Conservation (phyloP, 1,140 invertebrate genomes). For the Aphis gossypii region DNA sequence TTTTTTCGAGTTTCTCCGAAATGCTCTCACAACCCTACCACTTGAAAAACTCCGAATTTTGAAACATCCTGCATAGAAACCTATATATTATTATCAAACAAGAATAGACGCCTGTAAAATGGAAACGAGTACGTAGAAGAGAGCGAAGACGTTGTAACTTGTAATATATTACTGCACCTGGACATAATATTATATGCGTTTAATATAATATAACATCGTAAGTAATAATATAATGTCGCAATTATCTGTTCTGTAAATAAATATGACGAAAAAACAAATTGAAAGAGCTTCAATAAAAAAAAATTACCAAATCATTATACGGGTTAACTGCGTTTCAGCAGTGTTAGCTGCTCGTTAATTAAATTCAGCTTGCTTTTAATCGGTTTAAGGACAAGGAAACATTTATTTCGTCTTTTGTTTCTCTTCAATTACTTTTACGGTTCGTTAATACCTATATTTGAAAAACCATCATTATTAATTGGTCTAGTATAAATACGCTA, state of each 20-base stretch:
- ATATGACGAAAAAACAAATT: neutral
- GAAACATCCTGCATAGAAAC: neutral
- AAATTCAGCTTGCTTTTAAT: neutral
- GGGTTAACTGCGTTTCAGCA: conserved; percentile 12
- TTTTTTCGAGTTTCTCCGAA: conserved; percentile 24
- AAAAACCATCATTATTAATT: neutral
- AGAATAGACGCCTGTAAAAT: conserved; percentile 10
- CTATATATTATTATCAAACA: neutral
- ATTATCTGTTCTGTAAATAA: conserved; percentile 2
- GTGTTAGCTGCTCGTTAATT: conserved; percentile 12
- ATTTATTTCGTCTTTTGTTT: conserved; percentile 21
- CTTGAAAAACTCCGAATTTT: conserved; percentile 21
- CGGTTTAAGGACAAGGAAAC: neutral
- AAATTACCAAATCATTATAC: conserved; percentile 31
- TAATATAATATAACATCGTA: neutral
- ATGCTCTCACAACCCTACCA: neutral
- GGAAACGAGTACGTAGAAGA: neutral
- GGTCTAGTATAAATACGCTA: neutral
- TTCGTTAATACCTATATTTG: neutral
- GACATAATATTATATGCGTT: neutral
- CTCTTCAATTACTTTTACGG: conserved; percentile 26
- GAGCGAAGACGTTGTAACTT: neutral
- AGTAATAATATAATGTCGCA: neutral
- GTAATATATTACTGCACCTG: neutral
- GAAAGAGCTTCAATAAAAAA: conserved; percentile 30